Conservation (phyloP, 2,888 invertebrate genomes). For the Ischnus inquisitorius region DNA sequence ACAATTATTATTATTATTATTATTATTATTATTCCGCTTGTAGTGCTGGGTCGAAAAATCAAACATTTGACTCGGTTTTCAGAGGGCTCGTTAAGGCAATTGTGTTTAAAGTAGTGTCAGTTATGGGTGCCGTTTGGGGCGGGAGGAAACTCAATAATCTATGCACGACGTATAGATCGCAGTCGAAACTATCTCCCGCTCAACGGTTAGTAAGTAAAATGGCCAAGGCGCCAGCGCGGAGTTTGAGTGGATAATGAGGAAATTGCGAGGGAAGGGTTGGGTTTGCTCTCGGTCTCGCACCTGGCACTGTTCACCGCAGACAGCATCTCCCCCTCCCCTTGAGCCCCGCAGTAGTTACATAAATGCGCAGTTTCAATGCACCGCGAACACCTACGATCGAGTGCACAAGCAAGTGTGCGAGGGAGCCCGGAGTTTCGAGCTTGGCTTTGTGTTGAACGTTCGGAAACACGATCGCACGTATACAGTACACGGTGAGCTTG, state of each 20-base stretch:
- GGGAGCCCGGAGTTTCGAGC: constrained; percentile 20
- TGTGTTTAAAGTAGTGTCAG: constrained; percentile 24
- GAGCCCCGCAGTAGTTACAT: constrained; percentile 53
- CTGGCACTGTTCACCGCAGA: constrained; percentile 58
- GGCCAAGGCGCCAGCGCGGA: constrained; percentile 45
- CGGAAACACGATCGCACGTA: constrained; percentile 5
- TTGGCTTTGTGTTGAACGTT: neutral
- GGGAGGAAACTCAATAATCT: constrained; percentile 10
- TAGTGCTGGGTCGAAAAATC: too few species aligned
- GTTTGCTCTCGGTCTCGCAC: constrained; percentile 60
- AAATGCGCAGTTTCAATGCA: constrained; percentile 51
- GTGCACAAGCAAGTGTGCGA: neutral
- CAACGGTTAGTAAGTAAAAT: constrained; percentile 15
- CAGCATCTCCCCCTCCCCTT: neutral
- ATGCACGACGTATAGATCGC: constrained; percentile 36
- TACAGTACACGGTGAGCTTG: neutral
- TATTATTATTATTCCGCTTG: too few species aligned
- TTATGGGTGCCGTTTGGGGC: neutral
- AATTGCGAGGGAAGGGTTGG: constrained; percentile 70
- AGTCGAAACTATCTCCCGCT: constrained; percentile 45
- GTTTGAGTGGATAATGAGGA: constrained; percentile 76
- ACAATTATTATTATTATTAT: too few species aligned
- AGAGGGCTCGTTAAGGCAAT: neutral
- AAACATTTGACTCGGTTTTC: neutral
- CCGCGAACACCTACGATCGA: constrained; percentile 24